Evolutionary conservation across 92 coral and sea anemone species (phyloP), one percentile per base, ranked within the genome.

Genomic region (Nematostella vectensis): DNA sequence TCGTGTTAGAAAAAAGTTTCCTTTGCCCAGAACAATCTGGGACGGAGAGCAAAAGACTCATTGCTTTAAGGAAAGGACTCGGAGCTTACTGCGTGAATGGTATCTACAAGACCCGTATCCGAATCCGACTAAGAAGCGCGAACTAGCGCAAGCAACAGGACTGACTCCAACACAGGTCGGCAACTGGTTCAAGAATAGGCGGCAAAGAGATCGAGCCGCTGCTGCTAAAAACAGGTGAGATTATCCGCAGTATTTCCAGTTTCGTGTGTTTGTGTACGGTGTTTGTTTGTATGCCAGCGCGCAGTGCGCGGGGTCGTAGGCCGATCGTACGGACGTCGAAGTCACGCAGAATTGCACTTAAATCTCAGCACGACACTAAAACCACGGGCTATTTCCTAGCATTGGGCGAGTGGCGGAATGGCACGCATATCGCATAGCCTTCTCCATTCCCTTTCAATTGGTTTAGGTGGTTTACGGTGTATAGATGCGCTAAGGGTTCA

Each of bases 41-140:
- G 99, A 93, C 54, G 99, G 99, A 19, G 99, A 93, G 57, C 99
- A 93, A 70, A 93, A 93, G 83, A 93, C 99, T 13, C 99, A 93
- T 44, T 93, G 99, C 55, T 93, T 93, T 82, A 93, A 93, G 71
- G 99, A 93, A 50, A 63, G 99, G 52, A 93, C 99, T 15, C 73
- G 99, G 57, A 93, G 94, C 28, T 68, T 93, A 22, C 74, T 93
- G 18, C 74, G 99, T 2, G 99, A 93, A 58, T 93, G 95, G 88
- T 93, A 93, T 56, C 72, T 93, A 36, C 99, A 93, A 44, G 99
- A 93, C 67, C 96, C 99, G n/a, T 93, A 93, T 52, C 99, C 99
- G 15, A 93, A 93, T 55, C 99, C 99, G 6, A 86, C 99, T 13
- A 93, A 93, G 74, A 93, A 93, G 63, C 83, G 99, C 12, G 99